These are phyloP conservation scores for Delphinapterus leucas DNA, from an alignment of 2,113 vertebrate genomes.

Conservation along the genomic window DNA sequence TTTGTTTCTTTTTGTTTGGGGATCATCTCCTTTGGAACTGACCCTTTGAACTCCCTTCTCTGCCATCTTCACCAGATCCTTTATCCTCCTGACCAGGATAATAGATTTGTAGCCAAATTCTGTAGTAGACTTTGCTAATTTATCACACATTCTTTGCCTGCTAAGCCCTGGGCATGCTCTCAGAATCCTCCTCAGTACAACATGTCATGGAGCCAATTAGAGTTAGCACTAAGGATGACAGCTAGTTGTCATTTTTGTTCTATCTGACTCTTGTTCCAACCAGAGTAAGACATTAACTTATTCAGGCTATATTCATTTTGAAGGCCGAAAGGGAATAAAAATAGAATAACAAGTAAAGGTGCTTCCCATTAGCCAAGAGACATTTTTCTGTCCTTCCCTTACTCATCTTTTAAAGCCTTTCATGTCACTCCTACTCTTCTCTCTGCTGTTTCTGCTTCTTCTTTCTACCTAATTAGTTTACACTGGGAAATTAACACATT, in stretches of 20 bases:
- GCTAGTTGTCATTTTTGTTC: slow-evolving; percentile 6
- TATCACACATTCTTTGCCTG: not conserved
- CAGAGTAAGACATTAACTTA: not conserved
- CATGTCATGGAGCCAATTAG: not conserved
- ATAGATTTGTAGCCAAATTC: not conserved
- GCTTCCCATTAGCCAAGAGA: not conserved
- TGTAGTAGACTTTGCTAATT: not conserved
- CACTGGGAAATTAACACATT: not conserved
- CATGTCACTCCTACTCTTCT: not conserved
- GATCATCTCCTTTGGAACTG: not conserved
- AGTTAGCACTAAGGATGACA: not conserved
- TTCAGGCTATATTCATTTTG: not conserved
- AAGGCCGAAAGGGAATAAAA: slow-evolving; percentile 9
- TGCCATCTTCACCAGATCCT: not conserved
- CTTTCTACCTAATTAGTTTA: not conserved
- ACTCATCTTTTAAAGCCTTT: not conserved
- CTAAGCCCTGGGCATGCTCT: not conserved
- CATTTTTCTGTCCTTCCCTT: not conserved
- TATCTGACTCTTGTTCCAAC: not conserved
- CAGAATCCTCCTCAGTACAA: not conserved
- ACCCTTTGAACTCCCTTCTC: not conserved
- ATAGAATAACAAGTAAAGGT: not conserved
- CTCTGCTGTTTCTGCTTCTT: not conserved
- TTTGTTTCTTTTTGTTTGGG: no score
- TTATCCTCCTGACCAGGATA: not conserved